Evolutionary conservation across 2,888 invertebrate genomes (phyloP).

Genomic region (Podabrus alpinus): DNA sequence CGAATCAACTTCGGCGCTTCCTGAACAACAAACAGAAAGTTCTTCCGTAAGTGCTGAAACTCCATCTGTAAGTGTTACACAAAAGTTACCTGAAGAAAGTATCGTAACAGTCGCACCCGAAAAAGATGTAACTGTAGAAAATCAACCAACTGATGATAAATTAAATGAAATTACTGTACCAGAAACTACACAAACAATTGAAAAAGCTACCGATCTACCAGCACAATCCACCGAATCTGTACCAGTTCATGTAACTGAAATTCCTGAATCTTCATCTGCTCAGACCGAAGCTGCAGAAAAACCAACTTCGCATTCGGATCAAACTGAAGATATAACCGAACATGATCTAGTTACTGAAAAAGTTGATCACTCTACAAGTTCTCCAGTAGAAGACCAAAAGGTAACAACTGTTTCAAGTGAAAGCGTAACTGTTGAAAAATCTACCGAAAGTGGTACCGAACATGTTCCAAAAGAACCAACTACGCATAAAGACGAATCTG

Average conservation of each 20-base stretch:
- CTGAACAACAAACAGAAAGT: neutral
- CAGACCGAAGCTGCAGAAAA: constrained; percentile 7
- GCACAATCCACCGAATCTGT: constrained; percentile 7
- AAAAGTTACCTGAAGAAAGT: constrained; percentile 2
- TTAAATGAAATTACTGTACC: neutral
- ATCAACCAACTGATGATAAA: constrained; percentile 1
- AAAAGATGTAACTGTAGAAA: constrained; percentile 12
- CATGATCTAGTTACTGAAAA: constrained; percentile 1
- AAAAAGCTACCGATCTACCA: neutral
- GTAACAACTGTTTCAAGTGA: neutral
- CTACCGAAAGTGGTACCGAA: neutral
- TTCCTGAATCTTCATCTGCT: neutral
- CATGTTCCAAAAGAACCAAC: neutral
- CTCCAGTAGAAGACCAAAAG: neutral
- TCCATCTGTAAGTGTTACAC: neutral
- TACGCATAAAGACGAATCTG: neutral
- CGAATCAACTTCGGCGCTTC: neutral
- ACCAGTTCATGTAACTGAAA: constrained; percentile 6
- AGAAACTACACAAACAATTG: neutral
- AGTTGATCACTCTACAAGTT: neutral
- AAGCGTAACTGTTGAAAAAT: neutral
- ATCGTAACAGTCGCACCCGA: neutral
- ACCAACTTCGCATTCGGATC: constrained; percentile 2
- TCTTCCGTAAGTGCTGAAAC: neutral
- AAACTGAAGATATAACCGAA: constrained; percentile 18